Conservation (phyloP, 2,113 vertebrate genomes). For the Sterna hirundo region DNA sequence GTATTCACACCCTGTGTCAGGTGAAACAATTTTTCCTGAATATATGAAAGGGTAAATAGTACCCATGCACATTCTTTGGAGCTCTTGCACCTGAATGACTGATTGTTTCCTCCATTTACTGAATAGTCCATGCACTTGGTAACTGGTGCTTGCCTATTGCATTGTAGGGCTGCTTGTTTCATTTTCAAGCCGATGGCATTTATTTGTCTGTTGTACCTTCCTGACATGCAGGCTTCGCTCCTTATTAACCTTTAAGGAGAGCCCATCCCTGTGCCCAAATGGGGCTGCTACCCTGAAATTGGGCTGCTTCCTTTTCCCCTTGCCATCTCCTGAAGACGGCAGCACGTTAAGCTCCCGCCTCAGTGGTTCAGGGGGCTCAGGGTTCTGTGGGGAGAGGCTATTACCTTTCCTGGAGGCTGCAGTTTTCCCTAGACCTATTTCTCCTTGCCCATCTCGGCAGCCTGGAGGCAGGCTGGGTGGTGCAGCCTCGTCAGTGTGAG, state of each 20-base stretch:
- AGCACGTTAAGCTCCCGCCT: background rate
- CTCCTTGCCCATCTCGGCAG: background rate
- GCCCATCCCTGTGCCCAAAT: background rate
- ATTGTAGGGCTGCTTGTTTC: background rate
- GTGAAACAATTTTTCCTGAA: background rate
- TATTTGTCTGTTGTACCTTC: background rate
- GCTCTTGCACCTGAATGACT: background rate
- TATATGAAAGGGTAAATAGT: background rate
- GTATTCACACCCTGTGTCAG: background rate
- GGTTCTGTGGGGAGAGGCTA: background rate
- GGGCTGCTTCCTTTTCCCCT: background rate
- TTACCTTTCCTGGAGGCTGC: background rate
- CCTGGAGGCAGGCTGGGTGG: background rate
- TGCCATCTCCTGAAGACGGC: background rate
- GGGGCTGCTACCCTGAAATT: background rate
- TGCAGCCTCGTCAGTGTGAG: rapidly evolving
- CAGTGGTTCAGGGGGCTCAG: background rate
- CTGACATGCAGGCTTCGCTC: background rate
- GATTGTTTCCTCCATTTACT: background rate
- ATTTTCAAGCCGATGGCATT: background rate
- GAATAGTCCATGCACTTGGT: background rate
- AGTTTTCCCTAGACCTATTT: background rate
- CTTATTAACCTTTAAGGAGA: background rate
- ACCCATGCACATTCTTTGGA: rapidly evolving
- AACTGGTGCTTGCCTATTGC: background rate